These are phyloP conservation scores for Timandra comae DNA, from an alignment of 2,888 invertebrate genomes.

Conservation along the genomic window DNA sequence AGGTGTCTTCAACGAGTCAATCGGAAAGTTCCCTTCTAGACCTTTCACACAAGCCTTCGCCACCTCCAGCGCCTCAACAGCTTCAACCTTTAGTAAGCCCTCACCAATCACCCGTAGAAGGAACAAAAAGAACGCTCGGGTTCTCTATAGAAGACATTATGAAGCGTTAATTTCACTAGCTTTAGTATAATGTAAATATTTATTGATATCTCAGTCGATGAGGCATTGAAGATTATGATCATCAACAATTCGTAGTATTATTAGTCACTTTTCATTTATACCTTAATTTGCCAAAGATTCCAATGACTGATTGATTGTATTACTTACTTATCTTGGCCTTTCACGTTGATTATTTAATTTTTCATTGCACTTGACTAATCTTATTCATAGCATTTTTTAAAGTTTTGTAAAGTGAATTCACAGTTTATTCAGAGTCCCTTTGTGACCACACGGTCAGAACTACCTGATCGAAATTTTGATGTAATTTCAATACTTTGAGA, in stretches of 20 bases:
- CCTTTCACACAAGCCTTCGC: constrained; percentile 73
- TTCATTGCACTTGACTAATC: too few relatives aligned
- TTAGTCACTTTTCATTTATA: constrained; percentile 15
- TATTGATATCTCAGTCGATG: constrained; percentile 22
- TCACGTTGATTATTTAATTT: too few relatives aligned
- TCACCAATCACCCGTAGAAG: constrained; percentile 56
- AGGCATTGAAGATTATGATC: constrained; percentile 13
- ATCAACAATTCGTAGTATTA: constrained; percentile 9
- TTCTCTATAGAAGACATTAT: constrained; percentile 94
- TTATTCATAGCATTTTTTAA: too few relatives aligned
- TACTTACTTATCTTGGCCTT: constrained; percentile 1
- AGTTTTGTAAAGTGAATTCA: too few relatives aligned
- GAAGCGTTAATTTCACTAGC: constrained; percentile 79
- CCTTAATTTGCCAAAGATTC: constrained; percentile 24
- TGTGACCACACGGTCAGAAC: too few relatives aligned
- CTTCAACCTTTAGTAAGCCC: constrained; percentile 43
- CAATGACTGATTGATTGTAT: constrained; percentile 21
- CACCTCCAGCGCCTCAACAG: constrained; percentile 38
- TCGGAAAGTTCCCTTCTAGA: constrained; percentile 70
- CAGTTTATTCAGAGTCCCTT: too few relatives aligned
- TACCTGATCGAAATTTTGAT: too few relatives aligned
- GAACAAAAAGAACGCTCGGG: constrained; percentile 76
- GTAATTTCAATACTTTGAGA: too few relatives aligned
- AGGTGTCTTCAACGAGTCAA: constrained; percentile 72
- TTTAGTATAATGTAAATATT: constrained; percentile 27